Conservation (phyloP, 2,113 vertebrate genomes). For the Microtus montanus region DNA sequence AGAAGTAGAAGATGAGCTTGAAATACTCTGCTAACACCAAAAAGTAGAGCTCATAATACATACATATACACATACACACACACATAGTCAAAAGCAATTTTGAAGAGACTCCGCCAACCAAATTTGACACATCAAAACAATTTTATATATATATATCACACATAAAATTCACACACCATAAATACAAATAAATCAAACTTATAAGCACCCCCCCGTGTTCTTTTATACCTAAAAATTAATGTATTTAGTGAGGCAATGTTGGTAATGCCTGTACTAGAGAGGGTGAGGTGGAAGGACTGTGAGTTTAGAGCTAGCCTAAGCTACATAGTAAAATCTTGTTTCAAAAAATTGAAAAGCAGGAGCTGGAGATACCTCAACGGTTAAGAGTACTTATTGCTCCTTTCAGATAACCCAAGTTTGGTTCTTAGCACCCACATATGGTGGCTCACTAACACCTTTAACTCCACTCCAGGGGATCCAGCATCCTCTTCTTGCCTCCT, state of each 20-base stretch:
- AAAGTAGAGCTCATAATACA: background rate
- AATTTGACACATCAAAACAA: conserved; percentile 23
- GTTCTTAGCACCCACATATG: background rate
- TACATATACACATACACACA: background rate
- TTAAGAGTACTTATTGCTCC: background rate
- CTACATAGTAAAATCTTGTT: background rate
- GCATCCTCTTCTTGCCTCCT: background rate
- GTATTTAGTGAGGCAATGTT: background rate
- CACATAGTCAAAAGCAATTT: background rate
- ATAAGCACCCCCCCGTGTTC: background rate
- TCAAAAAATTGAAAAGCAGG: background rate
- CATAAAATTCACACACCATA: background rate
- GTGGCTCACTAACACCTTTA: background rate
- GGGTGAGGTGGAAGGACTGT: background rate
- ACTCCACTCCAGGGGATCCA: background rate
- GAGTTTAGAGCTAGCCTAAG: background rate
- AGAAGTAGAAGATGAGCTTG: background rate
- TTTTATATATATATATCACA: background rate
- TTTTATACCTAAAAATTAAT: conserved; percentile 10
- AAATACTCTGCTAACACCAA: background rate
- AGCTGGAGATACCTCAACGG: background rate
- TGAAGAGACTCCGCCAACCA: background rate
- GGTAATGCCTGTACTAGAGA: background rate
- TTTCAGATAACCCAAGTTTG: background rate
- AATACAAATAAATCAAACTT: background rate